Conservation (phyloP, 2,797 vertebrate genomes). For the Catostomus latipinnis region DNA sequence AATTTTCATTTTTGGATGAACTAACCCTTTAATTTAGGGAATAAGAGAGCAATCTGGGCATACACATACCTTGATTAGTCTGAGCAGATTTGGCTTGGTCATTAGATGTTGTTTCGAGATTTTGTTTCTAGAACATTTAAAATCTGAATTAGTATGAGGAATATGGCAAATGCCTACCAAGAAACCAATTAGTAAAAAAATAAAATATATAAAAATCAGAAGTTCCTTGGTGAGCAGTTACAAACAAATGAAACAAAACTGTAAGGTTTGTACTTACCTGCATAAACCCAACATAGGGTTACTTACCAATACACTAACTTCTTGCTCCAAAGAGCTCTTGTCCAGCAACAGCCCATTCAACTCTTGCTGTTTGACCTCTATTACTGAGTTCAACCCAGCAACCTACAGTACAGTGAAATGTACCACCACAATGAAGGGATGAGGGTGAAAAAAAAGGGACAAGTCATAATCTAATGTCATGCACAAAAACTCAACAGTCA, state of each 20-base stretch:
- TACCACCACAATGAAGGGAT: slow-evolving; percentile 13
- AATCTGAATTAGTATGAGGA: slow-evolving; percentile 2
- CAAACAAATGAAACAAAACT: background rate
- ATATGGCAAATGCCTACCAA: slow-evolving; percentile 21
- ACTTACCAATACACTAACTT: slow-evolving; percentile 88
- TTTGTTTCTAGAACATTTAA: slow-evolving; percentile 83
- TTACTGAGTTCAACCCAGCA: slow-evolving; percentile 80
- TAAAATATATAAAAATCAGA: too few relatives aligned
- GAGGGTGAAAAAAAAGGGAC: slow-evolving; percentile 11
- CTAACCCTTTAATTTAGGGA: too few relatives aligned
- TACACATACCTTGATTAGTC: slow-evolving; percentile 87
- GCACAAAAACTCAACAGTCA: slow-evolving; percentile 27
- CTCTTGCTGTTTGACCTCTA: slow-evolving; percentile 85
- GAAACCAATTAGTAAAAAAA: background rate
- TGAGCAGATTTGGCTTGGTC: slow-evolving; percentile 80
- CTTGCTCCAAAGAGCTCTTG: slow-evolving; percentile 83
- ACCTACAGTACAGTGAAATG: slow-evolving; percentile 80
- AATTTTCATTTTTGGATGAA: too few relatives aligned
- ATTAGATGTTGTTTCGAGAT: slow-evolving; percentile 78
- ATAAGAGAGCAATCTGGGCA: background rate
- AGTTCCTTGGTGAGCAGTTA: too few relatives aligned
- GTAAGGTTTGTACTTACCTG: background rate
- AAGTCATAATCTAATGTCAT: slow-evolving; percentile 20
- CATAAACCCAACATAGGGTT: background rate
- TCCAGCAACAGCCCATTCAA: slow-evolving; percentile 83